Conservation (phyloP, 1,140 invertebrate genomes). For the Rhopalosiphum maidis region DNA sequence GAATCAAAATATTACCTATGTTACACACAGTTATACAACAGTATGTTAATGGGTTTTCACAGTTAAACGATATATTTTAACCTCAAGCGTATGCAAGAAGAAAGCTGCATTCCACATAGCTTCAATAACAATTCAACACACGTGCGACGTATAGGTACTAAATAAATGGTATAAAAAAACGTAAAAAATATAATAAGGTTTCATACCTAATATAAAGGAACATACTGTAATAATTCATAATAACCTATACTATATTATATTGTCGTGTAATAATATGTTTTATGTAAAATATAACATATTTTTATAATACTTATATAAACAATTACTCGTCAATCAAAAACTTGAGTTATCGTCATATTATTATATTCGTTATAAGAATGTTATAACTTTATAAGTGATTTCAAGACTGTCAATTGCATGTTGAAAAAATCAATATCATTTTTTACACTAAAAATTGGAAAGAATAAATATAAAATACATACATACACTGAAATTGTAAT, state of each 20-base stretch:
- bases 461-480: not conserved
- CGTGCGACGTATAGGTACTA: not conserved
- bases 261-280: too few relatives aligned
- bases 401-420: not conserved
- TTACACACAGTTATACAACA: not conserved
- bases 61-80: not conserved
- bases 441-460: not conserved
- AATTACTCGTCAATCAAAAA: not conserved
- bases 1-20: not conserved
- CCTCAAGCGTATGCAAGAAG: not conserved
- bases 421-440: not conserved
- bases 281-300: not conserved
- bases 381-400: not conserved
- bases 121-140: not conserved
- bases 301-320: not conserved
- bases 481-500: not conserved
- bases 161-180: not conserved
- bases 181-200: too few relatives aligned
- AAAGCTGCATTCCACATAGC: not conserved
- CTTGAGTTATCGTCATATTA: too few relatives aligned
- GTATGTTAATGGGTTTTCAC: not conserved
- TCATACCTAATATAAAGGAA: too few relatives aligned
- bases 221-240: too few relatives aligned
- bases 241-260: too few relatives aligned
- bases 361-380: too few relatives aligned